Evolutionary conservation across 2,113 vertebrate species (phyloP).

Genomic region (Meriones unguiculatus): DNA sequence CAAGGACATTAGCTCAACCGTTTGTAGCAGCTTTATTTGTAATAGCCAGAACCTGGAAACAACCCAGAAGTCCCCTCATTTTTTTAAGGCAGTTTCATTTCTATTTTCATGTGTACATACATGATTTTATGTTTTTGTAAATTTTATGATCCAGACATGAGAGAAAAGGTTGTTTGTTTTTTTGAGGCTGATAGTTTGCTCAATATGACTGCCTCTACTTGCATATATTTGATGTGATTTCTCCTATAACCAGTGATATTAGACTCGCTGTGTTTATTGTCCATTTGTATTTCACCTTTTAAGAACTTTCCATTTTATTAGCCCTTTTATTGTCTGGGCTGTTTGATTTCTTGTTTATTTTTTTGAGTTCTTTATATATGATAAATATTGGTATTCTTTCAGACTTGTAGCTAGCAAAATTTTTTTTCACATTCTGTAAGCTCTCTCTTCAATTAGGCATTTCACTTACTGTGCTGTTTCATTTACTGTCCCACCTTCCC

Average conservation of each 20-base stretch:
- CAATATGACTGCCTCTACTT: background rate
- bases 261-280: background rate
- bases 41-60: too few relatives aligned
- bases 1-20: too few relatives aligned
- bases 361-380: background rate
- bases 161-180: background rate
- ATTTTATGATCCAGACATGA: background rate
- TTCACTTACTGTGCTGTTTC: background rate
- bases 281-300: background rate
- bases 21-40: too few relatives aligned
- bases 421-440: background rate
- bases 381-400: background rate
- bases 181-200: background rate
- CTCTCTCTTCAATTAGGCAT: background rate
- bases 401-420: background rate
- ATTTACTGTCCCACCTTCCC: too few relatives aligned
- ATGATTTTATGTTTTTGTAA: background rate
- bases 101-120: background rate
- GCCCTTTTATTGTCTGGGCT: background rate
- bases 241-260: background rate
- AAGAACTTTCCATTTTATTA: background rate
- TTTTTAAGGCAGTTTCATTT: background rate
- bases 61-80: too few relatives aligned
- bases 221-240: background rate
- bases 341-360: background rate